Evolutionary conservation across 1,140 invertebrate species (phyloP).

Genomic region (Mycetomoellerius zeteki): DNA sequence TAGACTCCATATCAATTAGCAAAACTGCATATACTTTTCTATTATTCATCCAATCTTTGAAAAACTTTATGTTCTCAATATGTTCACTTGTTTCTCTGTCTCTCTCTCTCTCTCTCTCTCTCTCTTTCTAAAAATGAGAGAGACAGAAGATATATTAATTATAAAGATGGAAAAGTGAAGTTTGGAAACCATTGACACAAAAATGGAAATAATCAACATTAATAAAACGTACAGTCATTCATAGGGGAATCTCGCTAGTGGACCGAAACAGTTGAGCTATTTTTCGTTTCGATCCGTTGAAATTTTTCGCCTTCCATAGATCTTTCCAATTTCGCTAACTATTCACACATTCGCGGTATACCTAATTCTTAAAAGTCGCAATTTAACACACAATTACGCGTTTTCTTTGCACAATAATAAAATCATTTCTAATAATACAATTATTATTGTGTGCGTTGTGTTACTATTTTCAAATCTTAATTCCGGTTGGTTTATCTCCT

Average conservation of each 20-base stretch:
- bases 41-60: neutral
- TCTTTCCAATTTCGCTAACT: neutral
- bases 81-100: neutral
- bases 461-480: slow-evolving; percentile 3
- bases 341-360: neutral
- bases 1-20: neutral
- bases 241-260: slow-evolving; percentile 72
- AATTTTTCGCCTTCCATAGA: neutral
- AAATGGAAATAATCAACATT: slow-evolving; percentile 65
- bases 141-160: neutral
- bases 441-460: neutral
- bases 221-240: slow-evolving; percentile 75
- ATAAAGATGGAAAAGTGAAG: neutral
- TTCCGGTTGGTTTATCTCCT: neutral
- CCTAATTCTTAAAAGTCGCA: neutral
- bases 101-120: neutral
- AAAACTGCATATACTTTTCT: neutral
- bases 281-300: slow-evolving; percentile 46
- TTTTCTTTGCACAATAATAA: neutral
- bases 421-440: slow-evolving; percentile 4
- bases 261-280: slow-evolving; percentile 77
- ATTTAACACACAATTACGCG: neutral
- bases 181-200: slow-evolving; percentile 23
- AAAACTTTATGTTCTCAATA: neutral
- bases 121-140: neutral